Base-by-base conservation (phyloP, 2,888 invertebrate species). In the Antheraea assamensis region DNA sequence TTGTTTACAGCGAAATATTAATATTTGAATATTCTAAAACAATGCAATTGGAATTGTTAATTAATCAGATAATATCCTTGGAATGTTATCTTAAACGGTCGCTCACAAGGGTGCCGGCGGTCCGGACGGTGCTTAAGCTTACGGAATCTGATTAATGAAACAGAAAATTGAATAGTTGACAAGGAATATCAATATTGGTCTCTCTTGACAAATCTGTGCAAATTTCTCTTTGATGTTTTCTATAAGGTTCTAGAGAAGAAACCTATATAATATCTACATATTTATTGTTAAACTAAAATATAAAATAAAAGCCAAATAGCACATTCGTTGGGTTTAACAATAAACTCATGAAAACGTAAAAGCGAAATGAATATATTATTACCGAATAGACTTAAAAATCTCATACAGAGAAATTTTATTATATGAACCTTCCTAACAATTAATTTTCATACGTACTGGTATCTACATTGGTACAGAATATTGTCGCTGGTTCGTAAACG, bases 401-500 rank as follows among this genome's bases (percentile, higher is more conserved):
- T 35, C 66, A 24, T 68, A 31, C 68, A 68, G 21, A 30, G 15
- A 24, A 61, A 24, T 73, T 73, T 70, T 47, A 68, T 68, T 35
- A 19, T 27, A 42, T 58, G 73, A 58, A 70, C 58, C 42, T 27
- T 58, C 58, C 49, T 58, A 47, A 70, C 42, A 73, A 73, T 73
- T 58, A 42, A 70, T 73, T 30, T 17, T 42, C 58, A 42, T 73
- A 68, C 47, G 35, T 61, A 47, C 19, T 24, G 15, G 15, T 64
- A 17, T 27, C 17, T 72, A 70, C 64, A 74, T 72, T 58, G 49
- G 52, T 31, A 52, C 35, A 52, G 75, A 75, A 76, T 80, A 78
- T 78, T 79, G 79, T 80, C 81, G 81, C 82, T 85, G 85, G 87
- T 85, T 88, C 86, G 89, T 88, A 86, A 85, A 78, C 74, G 75